Evolutionary conservation across 2,888 invertebrate genomes (phyloP).

Genomic region (Nasonia oneida): DNA sequence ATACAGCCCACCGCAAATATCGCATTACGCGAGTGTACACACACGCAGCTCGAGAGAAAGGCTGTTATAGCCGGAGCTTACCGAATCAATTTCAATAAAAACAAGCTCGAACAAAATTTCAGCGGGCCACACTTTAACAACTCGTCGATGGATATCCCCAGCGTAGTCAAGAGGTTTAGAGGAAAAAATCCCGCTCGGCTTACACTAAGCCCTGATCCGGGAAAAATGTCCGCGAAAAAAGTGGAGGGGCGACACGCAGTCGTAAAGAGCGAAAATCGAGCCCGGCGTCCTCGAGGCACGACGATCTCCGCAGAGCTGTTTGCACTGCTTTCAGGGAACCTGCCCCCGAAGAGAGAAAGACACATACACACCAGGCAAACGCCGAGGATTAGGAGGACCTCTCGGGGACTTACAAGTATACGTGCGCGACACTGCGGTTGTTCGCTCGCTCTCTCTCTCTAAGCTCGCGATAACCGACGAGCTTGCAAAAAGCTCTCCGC

Average conservation of each 20-base stretch:
- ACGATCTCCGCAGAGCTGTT: neutral
- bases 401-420: neutral
- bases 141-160: neutral
- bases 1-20: neutral
- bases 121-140: neutral
- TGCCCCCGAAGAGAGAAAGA: neutral
- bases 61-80: neutral
- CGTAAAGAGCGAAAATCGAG: neutral
- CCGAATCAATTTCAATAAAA: neutral
- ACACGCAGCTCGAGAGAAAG: neutral
- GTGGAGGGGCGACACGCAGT: neutral
- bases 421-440: neutral
- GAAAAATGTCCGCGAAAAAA: neutral
- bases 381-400: neutral
- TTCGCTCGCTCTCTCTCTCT: neutral
- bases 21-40: neutral
- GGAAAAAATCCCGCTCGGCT: constrained; percentile 14
- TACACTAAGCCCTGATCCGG: neutral
- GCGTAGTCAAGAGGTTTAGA: neutral
- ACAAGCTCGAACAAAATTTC: neutral
- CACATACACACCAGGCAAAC: neutral
- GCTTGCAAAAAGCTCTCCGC: neutral
- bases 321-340: neutral
- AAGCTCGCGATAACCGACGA: constrained; percentile 11
- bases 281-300: neutral